Conservation (phyloP, 2,113 vertebrate genomes). For the Pteropus alecto region DNA sequence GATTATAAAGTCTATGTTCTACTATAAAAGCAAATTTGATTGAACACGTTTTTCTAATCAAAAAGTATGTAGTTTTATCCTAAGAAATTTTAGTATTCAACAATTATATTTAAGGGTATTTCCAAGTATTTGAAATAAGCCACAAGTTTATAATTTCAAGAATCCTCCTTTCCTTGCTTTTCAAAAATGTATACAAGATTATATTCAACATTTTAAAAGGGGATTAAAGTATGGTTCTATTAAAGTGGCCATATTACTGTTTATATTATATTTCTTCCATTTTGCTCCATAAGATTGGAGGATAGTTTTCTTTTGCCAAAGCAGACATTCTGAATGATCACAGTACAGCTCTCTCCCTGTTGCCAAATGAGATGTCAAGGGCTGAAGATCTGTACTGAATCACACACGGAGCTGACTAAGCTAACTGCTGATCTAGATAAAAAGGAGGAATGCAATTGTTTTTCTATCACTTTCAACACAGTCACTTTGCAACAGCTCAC, state of each 20-base stretch:
- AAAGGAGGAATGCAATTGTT: background rate
- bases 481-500: background rate
- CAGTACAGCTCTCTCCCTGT: background rate
- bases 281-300: background rate
- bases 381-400: background rate
- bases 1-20: background rate
- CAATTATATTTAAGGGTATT: background rate
- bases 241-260: background rate
- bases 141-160: background rate
- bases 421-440: background rate
- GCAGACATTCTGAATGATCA: background rate
- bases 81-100: background rate
- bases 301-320: slow-evolving; percentile 40
- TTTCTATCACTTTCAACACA: background rate
- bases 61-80: background rate
- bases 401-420: background rate
- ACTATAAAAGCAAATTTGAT: background rate
- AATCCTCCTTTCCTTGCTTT: slow-evolving; percentile 8
- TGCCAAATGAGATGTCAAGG: background rate
- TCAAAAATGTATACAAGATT: background rate
- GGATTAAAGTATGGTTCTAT: background rate
- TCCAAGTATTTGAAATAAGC: slow-evolving; percentile 19
- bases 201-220: background rate
- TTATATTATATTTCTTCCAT: background rate
- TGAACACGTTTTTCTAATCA: slow-evolving; percentile 37